Evolutionary conservation across 2,797 vertebrate species (phyloP).

Genomic region (Premnoplex brunnescens): DNA sequence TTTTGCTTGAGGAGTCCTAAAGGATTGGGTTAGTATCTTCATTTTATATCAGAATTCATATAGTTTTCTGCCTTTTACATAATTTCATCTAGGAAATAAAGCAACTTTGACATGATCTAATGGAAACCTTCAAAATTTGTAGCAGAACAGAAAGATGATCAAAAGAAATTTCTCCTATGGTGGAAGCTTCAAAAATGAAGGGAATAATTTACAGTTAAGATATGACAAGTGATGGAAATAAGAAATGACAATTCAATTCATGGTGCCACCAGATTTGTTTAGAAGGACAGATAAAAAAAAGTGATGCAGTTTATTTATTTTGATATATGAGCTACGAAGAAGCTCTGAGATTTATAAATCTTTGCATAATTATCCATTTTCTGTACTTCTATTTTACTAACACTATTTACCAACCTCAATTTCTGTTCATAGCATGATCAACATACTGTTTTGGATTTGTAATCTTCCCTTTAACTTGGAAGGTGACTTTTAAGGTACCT

Average conservation of each 20-base stretch:
- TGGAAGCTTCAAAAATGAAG: neutral
- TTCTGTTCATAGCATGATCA: neutral
- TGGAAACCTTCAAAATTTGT: slow-evolving; percentile 46
- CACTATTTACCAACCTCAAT: neutral
- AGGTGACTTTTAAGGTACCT: neutral
- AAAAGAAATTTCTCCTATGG: slow-evolving; percentile 38
- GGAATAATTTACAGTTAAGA: slow-evolving; percentile 48
- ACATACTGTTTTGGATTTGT: neutral
- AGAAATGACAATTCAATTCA: slow-evolving; percentile 30
- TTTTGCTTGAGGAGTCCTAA: neutral
- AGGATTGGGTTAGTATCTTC: neutral
- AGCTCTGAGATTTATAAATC: neutral
- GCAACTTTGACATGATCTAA: slow-evolving; percentile 57
- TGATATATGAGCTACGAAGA: neutral
- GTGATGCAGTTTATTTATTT: neutral
- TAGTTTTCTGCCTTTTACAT: slow-evolving; percentile 2
- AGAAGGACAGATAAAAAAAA: neutral
- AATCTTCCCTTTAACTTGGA: neutral
- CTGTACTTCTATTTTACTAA: neutral
- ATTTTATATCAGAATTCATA: slow-evolving; percentile 12
- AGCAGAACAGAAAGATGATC: slow-evolving; percentile 9
- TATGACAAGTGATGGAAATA: slow-evolving; percentile 30
- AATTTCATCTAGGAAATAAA: slow-evolving; percentile 42
- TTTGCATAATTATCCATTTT: neutral
- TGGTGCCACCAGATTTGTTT: neutral